Evolutionary conservation across 2,888 invertebrate genomes (phyloP).

Genomic region (Patella pellucida): DNA sequence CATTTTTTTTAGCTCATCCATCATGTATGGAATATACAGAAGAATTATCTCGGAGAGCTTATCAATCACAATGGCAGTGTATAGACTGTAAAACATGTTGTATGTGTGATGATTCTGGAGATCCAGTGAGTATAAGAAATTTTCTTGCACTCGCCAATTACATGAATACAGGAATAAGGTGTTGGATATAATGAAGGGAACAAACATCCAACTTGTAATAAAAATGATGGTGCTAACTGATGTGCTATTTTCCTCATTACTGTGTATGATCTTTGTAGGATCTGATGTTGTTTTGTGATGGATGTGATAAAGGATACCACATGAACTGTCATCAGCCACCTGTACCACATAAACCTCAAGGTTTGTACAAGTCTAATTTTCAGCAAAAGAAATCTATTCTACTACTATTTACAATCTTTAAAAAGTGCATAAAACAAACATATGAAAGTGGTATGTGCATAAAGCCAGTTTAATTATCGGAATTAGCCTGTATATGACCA

Average conservation of each 20-base stretch:
- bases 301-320: constrained; percentile 89
- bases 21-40: constrained; percentile 73
- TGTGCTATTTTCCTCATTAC: neutral
- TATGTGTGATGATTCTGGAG: constrained; percentile 81
- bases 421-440: too few relatives aligned
- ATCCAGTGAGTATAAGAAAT: constrained; percentile 61
- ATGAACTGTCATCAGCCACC: constrained; percentile 82
- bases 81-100: constrained; percentile 90
- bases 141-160: neutral
- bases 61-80: constrained; percentile 81
- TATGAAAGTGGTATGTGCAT: too few relatives aligned
- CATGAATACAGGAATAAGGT: neutral
- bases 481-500: too few relatives aligned
- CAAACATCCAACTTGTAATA: too few relatives aligned
- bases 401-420: too few relatives aligned
- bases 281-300: constrained; percentile 82
- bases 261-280: constrained; percentile 74
- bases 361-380: constrained; percentile 36
- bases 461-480: too few relatives aligned
- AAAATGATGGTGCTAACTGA: neutral
- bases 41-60: constrained; percentile 69
- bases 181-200: neutral
- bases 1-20: constrained; percentile 71
- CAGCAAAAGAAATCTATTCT: too few relatives aligned
- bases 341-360: constrained; percentile 69